phyloP scores from a whole-genome alignment of 2,797 vertebrate genomes.

The Hippoglossus hippoglossus region DNA sequence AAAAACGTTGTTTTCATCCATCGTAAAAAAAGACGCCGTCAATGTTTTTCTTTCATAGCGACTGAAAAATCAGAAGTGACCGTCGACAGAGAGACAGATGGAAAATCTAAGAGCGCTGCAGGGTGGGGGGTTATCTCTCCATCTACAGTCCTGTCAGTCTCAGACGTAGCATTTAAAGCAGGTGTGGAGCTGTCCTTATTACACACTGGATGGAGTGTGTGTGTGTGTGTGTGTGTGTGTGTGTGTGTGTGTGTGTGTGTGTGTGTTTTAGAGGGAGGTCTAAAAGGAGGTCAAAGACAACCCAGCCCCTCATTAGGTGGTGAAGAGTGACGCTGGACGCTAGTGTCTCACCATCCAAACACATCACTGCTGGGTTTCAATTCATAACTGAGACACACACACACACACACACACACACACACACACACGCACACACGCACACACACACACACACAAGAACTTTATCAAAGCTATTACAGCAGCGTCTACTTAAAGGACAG shows the following conservation, averaged over 20 bases:
- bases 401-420: constrained; percentile 17
- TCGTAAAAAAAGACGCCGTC: not conserved
- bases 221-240: constrained; percentile 48
- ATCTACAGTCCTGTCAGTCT: constrained; percentile 72
- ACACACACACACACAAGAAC: constrained; percentile 25
- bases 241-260: constrained; percentile 35
- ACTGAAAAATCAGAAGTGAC: constrained; percentile 1
- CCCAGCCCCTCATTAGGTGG: constrained; percentile 83
- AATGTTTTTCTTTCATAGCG: constrained; percentile 1
- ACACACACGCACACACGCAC: constrained; percentile 22
- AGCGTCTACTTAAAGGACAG: constrained; percentile 73
- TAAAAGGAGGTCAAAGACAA: constrained; percentile 74
- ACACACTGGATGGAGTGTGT: constrained; percentile 50
- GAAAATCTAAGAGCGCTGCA: constrained; percentile 36
- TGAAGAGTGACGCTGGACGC: constrained; percentile 81
- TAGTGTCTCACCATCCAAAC: constrained; percentile 58
- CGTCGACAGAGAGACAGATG: constrained; percentile 39
- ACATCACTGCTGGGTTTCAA: constrained; percentile 43
- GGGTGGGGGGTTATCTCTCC: constrained; percentile 75
- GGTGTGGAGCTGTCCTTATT: constrained; percentile 74
- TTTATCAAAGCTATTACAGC: constrained; percentile 58
- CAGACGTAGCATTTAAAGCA: constrained; percentile 82
- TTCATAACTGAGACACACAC: constrained; percentile 20
- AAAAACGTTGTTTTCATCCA: not conserved
- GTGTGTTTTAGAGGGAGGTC: constrained; percentile 32